Conservation (phyloP, 2,888 invertebrate genomes). For the Camponotus fellah region DNA sequence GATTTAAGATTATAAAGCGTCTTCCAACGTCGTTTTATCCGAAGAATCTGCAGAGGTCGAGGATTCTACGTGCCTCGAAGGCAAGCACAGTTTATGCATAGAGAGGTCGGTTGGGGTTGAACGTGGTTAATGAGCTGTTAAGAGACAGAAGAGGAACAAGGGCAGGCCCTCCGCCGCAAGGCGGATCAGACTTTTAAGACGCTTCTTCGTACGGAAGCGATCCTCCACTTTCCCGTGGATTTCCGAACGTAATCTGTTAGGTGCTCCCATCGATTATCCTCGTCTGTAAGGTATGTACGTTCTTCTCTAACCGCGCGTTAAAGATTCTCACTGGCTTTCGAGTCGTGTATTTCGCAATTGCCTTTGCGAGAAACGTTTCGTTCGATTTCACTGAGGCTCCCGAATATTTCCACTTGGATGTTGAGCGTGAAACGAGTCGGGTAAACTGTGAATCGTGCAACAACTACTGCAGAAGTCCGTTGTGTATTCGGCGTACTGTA, state of each 20-base stretch:
- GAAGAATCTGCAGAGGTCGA: slow-evolving; percentile 57
- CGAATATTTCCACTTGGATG: slow-evolving; percentile 31
- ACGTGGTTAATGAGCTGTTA: slow-evolving; percentile 79
- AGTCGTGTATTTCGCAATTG: slow-evolving; percentile 51
- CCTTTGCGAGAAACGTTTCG: slow-evolving; percentile 27
- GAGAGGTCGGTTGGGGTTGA: slow-evolving; percentile 67
- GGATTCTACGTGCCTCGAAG: slow-evolving; percentile 27
- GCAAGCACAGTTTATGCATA: slow-evolving; percentile 64
- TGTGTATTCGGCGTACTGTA: not conserved
- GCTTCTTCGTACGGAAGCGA: slow-evolving; percentile 25
- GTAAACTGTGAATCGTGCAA: slow-evolving; percentile 25
- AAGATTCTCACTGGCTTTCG: slow-evolving; percentile 53
- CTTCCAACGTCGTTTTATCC: slow-evolving; percentile 4
- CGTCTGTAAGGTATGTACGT: slow-evolving; percentile 45
- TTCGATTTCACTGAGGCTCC: slow-evolving; percentile 36
- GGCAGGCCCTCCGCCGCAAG: slow-evolving; percentile 54
- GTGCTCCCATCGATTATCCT: slow-evolving; percentile 68
- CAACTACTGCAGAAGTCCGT: slow-evolving; percentile 11
- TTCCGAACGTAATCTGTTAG: slow-evolving; percentile 57
- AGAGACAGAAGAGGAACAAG: slow-evolving; percentile 67
- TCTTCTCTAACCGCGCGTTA: slow-evolving; percentile 62
- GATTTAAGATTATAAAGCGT: not conserved
- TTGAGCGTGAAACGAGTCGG: slow-evolving; percentile 32
- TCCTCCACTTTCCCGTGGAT: slow-evolving; percentile 39
- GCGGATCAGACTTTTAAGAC: slow-evolving; percentile 58